Evolutionary conservation across 2,113 vertebrate genomes (phyloP).

Genomic region (Elgaria multicarinata): DNA sequence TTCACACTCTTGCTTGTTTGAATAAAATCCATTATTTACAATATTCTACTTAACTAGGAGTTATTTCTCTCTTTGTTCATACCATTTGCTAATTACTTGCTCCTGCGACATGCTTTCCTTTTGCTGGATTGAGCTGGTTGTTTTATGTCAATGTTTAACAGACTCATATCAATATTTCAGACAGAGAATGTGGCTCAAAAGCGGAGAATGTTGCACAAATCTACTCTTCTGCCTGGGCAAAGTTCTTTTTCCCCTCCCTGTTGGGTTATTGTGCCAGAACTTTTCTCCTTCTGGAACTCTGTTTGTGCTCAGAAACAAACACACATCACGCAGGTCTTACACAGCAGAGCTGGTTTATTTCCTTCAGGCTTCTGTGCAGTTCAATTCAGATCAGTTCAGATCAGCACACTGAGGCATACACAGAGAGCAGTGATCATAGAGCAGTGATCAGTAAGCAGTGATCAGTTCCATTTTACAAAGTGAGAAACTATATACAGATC

Average conservation of each 20-base stretch:
- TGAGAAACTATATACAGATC: too few relatives aligned
- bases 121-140: constrained; percentile 66
- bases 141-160: constrained; percentile 64
- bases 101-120: constrained; percentile 73
- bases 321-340: too few relatives aligned
- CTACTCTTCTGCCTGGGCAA: constrained; percentile 36
- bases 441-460: too few relatives aligned
- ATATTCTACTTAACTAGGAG: constrained; percentile 78
- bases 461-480: too few relatives aligned
- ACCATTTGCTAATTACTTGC: constrained; percentile 76
- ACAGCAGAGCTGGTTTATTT: too few relatives aligned
- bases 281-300: too few relatives aligned
- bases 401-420: too few relatives aligned
- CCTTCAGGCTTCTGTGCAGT: too few relatives aligned
- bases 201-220: constrained; percentile 56
- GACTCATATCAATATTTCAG: constrained; percentile 64
- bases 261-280: too few relatives aligned
- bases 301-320: too few relatives aligned
- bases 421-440: too few relatives aligned
- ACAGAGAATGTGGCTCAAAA: constrained; percentile 41
- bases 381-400: too few relatives aligned
- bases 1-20: constrained; percentile 77
- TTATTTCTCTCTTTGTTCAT: constrained; percentile 78
- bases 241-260: not conserved
- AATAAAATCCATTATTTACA: constrained; percentile 83